Conservation (phyloP, 2,113 vertebrate genomes). For the Pan paniscus region DNA sequence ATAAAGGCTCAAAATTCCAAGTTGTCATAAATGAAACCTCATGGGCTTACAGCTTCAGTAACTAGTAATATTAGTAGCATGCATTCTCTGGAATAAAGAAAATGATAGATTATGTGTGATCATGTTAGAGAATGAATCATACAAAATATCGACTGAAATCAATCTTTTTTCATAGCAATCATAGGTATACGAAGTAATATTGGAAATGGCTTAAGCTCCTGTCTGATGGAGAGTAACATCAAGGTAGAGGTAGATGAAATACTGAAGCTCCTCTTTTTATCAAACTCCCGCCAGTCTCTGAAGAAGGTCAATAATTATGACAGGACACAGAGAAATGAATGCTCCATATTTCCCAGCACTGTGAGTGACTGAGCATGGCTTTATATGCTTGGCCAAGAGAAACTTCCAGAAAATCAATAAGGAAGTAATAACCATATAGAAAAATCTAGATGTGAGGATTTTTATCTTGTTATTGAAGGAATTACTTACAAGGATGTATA, state of each 20-base stretch:
- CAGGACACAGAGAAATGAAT: background rate
- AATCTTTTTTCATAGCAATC: conserved; percentile 60
- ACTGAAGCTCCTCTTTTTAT: conserved; percentile 56
- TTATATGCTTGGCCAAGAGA: background rate
- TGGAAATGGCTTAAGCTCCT: conserved; percentile 35
- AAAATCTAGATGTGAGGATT: conserved; percentile 33
- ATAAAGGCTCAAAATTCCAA: background rate
- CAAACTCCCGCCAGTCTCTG: conserved; percentile 12
- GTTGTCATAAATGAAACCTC: conserved; percentile 16
- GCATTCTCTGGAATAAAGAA: conserved; percentile 41
- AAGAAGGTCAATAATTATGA: conserved; percentile 46
- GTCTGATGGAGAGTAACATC: conserved; percentile 33
- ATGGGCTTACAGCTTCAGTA: background rate
- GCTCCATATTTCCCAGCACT: conserved; percentile 32
- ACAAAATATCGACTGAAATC: conserved; percentile 57
- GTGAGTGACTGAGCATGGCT: background rate
- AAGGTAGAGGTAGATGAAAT: conserved; percentile 61
- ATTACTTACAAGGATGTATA: conserved; percentile 41
- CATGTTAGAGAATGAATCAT: conserved; percentile 50
- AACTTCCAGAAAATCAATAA: conserved; percentile 43
- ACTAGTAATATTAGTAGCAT: background rate
- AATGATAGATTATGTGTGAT: background rate
- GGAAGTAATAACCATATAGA: conserved; percentile 43
- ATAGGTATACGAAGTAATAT: conserved; percentile 35
- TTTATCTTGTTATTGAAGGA: conserved; percentile 59